Conservation (phyloP, 2,113 vertebrate genomes). For the Heterochromis multidens region DNA sequence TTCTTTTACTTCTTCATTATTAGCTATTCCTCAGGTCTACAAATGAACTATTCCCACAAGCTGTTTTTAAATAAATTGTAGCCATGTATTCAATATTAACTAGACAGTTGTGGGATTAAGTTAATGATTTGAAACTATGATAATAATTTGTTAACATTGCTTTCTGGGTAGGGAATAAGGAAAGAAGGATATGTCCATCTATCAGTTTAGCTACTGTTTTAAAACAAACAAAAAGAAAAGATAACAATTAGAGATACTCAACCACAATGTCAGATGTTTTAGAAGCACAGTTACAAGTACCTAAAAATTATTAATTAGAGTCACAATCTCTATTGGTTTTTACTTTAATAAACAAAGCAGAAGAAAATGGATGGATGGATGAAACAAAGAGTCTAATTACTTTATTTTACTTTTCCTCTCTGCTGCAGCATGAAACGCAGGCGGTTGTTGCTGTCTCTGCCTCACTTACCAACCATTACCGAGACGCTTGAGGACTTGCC, state of each 20-base stretch:
- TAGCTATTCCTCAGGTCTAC: background rate
- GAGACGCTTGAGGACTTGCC: constrained; percentile 74
- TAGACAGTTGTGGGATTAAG: background rate
- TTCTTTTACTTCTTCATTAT: background rate
- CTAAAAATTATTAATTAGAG: background rate
- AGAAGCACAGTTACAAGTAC: background rate
- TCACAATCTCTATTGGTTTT: background rate
- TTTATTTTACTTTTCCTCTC: background rate
- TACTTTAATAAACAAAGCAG: background rate
- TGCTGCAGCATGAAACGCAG: constrained; percentile 70
- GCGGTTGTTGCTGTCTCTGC: constrained; percentile 54
- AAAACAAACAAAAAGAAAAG: background rate
- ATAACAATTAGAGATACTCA: background rate
- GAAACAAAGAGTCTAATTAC: background rate
- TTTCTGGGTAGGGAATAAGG: background rate
- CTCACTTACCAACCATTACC: constrained; percentile 75
- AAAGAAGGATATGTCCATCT: background rate
- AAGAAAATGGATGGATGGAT: no score
- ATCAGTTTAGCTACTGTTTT: background rate
- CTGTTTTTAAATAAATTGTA: background rate
- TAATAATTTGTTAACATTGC: background rate
- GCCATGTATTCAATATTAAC: background rate
- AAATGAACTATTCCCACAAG: background rate
- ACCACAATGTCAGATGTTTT: background rate
- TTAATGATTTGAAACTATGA: background rate